These are phyloP conservation scores for Hoplias malabaricus DNA, from an alignment of 2,113 vertebrate species.

Conservation along the genomic window DNA sequence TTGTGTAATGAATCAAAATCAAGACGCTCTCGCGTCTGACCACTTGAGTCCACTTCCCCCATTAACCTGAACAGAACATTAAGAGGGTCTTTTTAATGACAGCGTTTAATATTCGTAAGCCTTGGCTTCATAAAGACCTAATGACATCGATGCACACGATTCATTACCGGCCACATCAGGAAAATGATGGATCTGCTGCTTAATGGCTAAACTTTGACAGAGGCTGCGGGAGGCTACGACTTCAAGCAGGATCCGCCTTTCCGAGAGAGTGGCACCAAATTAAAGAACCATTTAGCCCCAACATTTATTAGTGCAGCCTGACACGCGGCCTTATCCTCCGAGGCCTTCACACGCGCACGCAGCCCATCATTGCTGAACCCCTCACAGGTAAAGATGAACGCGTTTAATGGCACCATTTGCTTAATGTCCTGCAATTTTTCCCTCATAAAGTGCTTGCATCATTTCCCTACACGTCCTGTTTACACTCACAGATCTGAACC, in stretches of 20 bases:
- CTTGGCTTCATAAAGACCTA: slow-evolving; percentile 63
- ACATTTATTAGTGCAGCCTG: slow-evolving; percentile 58
- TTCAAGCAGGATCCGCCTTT: slow-evolving; percentile 57
- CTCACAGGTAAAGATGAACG: slow-evolving; percentile 57
- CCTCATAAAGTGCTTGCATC: slow-evolving; percentile 26
- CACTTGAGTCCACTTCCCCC: slow-evolving; percentile 46
- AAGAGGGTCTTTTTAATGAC: slow-evolving; percentile 57
- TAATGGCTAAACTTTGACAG: slow-evolving; percentile 63
- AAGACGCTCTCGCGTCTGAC: slow-evolving; percentile 34
- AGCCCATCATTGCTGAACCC: slow-evolving; percentile 56
- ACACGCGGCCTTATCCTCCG: slow-evolving; percentile 43
- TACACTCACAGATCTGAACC: background rate
- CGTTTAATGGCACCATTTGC: slow-evolving; percentile 62
- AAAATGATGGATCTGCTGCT: slow-evolving; percentile 60
- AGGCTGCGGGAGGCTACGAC: slow-evolving; percentile 41
- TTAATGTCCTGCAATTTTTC: slow-evolving; percentile 55
- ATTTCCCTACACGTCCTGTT: background rate
- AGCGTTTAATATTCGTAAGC: slow-evolving; percentile 57
- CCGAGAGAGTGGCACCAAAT: slow-evolving; percentile 59
- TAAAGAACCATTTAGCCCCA: slow-evolving; percentile 62
- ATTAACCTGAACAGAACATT: slow-evolving; percentile 57
- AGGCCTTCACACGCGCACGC: slow-evolving; percentile 2
- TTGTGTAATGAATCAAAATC: slow-evolving; percentile 55
- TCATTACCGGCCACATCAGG: slow-evolving; percentile 59
- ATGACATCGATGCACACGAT: slow-evolving; percentile 59